Evolutionary conservation across 2,113 vertebrate species (phyloP).

Genomic region (Dolichotis patagonum): DNA sequence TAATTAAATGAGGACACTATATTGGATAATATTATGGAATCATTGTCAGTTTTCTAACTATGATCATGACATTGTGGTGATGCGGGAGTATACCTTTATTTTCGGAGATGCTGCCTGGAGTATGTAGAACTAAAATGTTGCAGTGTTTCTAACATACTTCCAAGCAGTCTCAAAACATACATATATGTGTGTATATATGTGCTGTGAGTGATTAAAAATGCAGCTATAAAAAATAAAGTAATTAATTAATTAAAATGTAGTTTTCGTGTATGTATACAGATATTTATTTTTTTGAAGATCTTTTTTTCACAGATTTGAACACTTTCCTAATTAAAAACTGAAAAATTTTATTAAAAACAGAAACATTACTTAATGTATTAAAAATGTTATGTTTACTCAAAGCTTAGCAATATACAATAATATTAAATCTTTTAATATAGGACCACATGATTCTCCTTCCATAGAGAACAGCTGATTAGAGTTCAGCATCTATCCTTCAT

Average conservation of each 20-base stretch:
- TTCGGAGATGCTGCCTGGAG: neutral
- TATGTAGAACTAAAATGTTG: neutral
- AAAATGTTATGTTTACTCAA: slow-evolving; percentile 15
- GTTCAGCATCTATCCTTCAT: neutral
- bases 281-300: neutral
- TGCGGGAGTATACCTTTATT: neutral
- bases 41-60: neutral
- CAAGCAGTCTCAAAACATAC: neutral
- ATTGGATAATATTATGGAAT: neutral
- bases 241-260: neutral
- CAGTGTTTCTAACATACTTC: neutral
- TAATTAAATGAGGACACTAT: neutral
- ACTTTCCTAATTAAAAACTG: slow-evolving; percentile 30
- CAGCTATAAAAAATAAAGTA: neutral
- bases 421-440: neutral
- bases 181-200: neutral
- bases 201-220: neutral
- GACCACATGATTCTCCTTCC: neutral
- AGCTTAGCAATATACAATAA: neutral
- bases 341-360: neutral
- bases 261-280: neutral
- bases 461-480: neutral
- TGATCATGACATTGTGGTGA: neutral
- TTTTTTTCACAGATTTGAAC: neutral
- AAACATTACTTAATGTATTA: neutral